These are phyloP conservation scores for Myrmecophaga tridactyla DNA, from an alignment of 2,113 vertebrate species.

Conservation along the genomic window DNA sequence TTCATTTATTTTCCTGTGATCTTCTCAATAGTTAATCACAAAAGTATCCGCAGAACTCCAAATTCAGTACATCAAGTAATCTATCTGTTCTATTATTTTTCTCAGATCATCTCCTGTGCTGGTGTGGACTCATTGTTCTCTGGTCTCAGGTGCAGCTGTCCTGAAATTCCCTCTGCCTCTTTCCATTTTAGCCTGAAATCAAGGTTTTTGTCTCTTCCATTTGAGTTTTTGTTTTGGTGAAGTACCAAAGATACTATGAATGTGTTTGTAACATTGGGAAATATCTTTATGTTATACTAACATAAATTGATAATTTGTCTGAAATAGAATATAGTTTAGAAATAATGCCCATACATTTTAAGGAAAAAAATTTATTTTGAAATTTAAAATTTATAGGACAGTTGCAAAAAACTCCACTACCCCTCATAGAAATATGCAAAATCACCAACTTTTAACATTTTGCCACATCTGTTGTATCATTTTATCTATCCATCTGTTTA, in stretches of 20 bases:
- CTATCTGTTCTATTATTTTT: not conserved
- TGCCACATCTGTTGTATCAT: no score
- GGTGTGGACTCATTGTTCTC: rapidly evolving
- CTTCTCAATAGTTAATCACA: not conserved
- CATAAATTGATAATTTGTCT: not conserved
- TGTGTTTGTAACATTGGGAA: not conserved
- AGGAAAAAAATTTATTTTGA: no score
- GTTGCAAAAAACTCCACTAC: no score
- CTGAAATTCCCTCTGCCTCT: not conserved
- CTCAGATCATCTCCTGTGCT: not conserved
- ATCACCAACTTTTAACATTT: no score
- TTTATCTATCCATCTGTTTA: no score
- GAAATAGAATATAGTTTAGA: conserved; percentile 16
- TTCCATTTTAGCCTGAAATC: not conserved
- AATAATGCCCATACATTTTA: not conserved
- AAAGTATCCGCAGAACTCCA: not conserved
- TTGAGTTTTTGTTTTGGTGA: not conserved
- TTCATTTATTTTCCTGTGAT: not conserved
- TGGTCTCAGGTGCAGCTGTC: not conserved
- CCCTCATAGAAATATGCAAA: no score
- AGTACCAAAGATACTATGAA: not conserved
- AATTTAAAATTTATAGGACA: no score
- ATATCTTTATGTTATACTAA: not conserved
- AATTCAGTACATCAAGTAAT: not conserved
- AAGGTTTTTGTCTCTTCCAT: not conserved